A percentile compares a stretch with the other conserved stretches of the same genome.
These are phyloP conservation scores for Eumeta japonica DNA, from an alignment of 1,140 invertebrate genomes.

Conservation along the genomic window DNA sequence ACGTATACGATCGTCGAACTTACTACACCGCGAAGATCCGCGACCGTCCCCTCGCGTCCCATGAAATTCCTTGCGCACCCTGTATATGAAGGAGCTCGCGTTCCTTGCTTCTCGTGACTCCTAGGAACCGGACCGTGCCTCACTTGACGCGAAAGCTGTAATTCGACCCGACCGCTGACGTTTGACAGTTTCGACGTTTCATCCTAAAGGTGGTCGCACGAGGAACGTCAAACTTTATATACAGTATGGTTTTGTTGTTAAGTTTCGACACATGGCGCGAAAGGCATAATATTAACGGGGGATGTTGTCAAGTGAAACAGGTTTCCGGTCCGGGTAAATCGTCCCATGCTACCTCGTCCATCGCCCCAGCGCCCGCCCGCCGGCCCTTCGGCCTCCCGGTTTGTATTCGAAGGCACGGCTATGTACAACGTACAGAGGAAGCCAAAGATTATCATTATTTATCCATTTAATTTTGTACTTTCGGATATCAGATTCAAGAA, in stretches of 20 bases:
- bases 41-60: background rate
- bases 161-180: background rate
- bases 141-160: too few species aligned
- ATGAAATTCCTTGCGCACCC: background rate
- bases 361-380: background rate
- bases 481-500: constrained; percentile 52
- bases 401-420: constrained; percentile 52
- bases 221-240: too few species aligned
- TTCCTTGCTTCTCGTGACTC: too few species aligned
- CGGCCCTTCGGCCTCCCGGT: background rate
- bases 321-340: too few species aligned
- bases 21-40: background rate
- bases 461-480: constrained; percentile 52
- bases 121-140: background rate
- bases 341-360: background rate
- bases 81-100: background rate
- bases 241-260: too few species aligned
- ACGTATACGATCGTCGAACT: constrained; percentile 49
- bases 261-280: too few species aligned
- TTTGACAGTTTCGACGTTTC: background rate
- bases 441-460: constrained; percentile 40
- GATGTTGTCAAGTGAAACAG: too few species aligned
- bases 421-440: constrained; percentile 51
- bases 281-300: too few species aligned
- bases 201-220: too few species aligned